Evolutionary conservation across 2,888 invertebrate genomes (phyloP).

Genomic region (Schrankia costaestrigalis): DNA sequence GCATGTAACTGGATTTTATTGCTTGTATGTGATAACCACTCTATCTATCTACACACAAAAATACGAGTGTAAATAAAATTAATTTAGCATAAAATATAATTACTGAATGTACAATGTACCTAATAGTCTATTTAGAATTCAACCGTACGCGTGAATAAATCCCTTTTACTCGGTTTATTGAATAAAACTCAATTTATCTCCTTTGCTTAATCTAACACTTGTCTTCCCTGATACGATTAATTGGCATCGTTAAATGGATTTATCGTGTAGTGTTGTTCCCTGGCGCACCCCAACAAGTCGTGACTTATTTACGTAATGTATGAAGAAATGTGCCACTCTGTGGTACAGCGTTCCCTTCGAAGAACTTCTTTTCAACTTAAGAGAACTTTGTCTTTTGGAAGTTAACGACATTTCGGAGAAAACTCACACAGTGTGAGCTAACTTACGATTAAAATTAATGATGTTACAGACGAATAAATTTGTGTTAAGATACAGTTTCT

Average conservation of each 20-base stretch:
- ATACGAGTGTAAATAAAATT: too few relatives aligned
- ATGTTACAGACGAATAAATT: slow-evolving; percentile 44
- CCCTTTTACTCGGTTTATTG: slow-evolving; percentile 5
- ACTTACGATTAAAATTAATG: slow-evolving; percentile 55
- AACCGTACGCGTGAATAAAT: too few relatives aligned
- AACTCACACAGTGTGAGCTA: slow-evolving; percentile 43
- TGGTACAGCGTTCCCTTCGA: slow-evolving; percentile 18
- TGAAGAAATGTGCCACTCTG: slow-evolving; percentile 17
- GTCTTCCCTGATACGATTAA: slow-evolving; percentile 14
- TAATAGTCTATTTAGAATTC: too few relatives aligned
- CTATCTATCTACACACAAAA: too few relatives aligned
- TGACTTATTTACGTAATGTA: slow-evolving; percentile 20
- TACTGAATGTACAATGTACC: too few relatives aligned
- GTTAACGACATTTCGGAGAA: slow-evolving; percentile 40
- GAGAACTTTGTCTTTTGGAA: slow-evolving; percentile 49
- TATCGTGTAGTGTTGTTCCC: slow-evolving; percentile 7
- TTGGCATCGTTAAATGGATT: slow-evolving; percentile 17
- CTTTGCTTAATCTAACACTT: slow-evolving; percentile 10
- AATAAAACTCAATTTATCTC: slow-evolving; percentile 2
- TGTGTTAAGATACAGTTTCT: slow-evolving; percentile 19
- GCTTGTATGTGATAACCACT: too few relatives aligned
- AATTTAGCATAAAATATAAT: too few relatives aligned
- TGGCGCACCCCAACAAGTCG: slow-evolving; percentile 7
- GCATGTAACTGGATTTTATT: too few relatives aligned
- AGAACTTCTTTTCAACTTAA: slow-evolving; percentile 43